Conservation (phyloP, 92 coral and sea anemone species). For the Epizoanthus fatuus region DNA sequence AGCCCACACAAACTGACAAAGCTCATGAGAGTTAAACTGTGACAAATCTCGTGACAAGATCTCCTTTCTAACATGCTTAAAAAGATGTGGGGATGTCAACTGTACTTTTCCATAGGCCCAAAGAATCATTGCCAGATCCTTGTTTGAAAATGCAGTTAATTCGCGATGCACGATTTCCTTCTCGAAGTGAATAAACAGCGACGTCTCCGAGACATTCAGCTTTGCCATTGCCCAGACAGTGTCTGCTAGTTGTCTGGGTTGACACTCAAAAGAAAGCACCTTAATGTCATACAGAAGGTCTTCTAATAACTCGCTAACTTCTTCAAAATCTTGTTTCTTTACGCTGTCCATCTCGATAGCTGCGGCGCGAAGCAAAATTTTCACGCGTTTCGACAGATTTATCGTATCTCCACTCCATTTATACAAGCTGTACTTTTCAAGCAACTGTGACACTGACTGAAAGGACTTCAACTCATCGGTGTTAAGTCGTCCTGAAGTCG, state of each 20-base stretch:
- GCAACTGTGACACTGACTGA: slow-evolving; percentile 28
- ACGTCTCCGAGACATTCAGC: slow-evolving; percentile 35
- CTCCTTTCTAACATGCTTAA: slow-evolving; percentile 66
- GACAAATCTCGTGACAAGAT: slow-evolving; percentile 68
- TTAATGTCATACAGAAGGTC: slow-evolving; percentile 64
- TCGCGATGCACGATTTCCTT: slow-evolving; percentile 55
- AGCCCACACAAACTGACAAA: slow-evolving; percentile 89
- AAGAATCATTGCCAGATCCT: slow-evolving; percentile 82
- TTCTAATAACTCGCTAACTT: slow-evolving; percentile 22
- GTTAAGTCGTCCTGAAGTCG: background rate
- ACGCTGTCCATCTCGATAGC: slow-evolving; percentile 28
- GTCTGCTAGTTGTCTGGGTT: slow-evolving; percentile 76
- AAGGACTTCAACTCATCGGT: slow-evolving; percentile 12
- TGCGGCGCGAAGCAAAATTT: slow-evolving; percentile 40
- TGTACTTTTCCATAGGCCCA: slow-evolving; percentile 83
- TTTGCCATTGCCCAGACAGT: slow-evolving; percentile 77
- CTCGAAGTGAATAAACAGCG: slow-evolving; percentile 70
- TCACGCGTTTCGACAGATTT: slow-evolving; percentile 31
- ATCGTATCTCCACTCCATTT: slow-evolving; percentile 31
- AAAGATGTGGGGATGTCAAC: slow-evolving; percentile 59
- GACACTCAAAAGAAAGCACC: slow-evolving; percentile 23
- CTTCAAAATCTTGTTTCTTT: background rate
- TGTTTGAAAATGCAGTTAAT: slow-evolving; percentile 69
- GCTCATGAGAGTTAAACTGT: slow-evolving; percentile 65
- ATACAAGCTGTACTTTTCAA: slow-evolving; percentile 48